These are phyloP conservation scores for Heliconius sara DNA, from an alignment of 2,888 invertebrate species.

Conservation along the genomic window DNA sequence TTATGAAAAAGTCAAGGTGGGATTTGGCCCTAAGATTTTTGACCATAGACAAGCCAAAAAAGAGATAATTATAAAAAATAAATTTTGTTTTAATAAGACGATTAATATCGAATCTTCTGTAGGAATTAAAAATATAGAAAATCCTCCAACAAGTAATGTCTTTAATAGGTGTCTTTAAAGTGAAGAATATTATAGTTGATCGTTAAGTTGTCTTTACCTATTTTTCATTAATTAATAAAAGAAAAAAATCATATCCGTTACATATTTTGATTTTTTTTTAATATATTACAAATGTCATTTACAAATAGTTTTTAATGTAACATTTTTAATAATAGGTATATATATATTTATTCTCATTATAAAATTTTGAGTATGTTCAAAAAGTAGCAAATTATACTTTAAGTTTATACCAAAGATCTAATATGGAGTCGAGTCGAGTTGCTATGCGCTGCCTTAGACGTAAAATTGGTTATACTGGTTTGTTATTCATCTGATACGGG, in stretches of 20 bases:
- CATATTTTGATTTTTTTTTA: not conserved
- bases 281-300: not conserved
- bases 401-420: slow-evolving; percentile 43
- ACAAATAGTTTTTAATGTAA: not conserved
- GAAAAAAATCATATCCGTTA: not conserved
- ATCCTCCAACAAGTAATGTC: no score
- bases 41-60: not conserved
- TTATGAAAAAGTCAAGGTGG: slow-evolving; percentile 58
- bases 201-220: not conserved
- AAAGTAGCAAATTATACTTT: not conserved
- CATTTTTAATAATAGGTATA: not conserved
- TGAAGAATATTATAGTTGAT: not conserved
- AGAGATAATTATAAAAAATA: not conserved
- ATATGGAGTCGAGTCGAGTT: slow-evolving; percentile 1
- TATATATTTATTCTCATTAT: not conserved
- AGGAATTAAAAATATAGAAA: no score
- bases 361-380: not conserved
- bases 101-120: no score
- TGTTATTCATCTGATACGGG: slow-evolving; percentile 15
- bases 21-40: slow-evolving; percentile 55
- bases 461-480: slow-evolving; percentile 20
- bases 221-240: not conserved
- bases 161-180: no score
- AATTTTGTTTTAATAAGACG: not conserved
- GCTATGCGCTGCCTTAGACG: slow-evolving; percentile 12